Conservation (phyloP, 2,888 invertebrate species). For the Colostygia pectinataria region DNA sequence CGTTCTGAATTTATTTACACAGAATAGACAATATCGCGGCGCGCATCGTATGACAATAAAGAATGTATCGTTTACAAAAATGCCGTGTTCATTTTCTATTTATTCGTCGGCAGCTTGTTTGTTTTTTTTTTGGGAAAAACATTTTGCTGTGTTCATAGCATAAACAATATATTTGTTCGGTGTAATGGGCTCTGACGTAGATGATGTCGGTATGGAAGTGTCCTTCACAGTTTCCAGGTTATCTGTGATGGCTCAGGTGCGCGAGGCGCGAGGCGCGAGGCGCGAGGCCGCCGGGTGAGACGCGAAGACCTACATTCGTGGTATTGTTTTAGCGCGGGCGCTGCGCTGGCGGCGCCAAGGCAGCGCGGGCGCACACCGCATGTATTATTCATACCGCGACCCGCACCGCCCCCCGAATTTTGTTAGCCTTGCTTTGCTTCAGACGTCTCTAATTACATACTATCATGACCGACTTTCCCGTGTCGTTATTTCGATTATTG, state of each 20-base stretch:
- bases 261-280: slow-evolving; percentile 27
- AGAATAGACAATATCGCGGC: slow-evolving; percentile 56
- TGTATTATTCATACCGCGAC: slow-evolving; percentile 78
- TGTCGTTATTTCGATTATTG: slow-evolving; percentile 62
- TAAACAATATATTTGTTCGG: neutral
- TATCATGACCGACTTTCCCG: slow-evolving; percentile 68
- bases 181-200: slow-evolving; percentile 9
- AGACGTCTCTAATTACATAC: slow-evolving; percentile 72
- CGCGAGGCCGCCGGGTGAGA: slow-evolving; percentile 37
- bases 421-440: slow-evolving; percentile 60
- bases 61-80: slow-evolving; percentile 51
- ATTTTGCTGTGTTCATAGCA: neutral
- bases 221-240: slow-evolving; percentile 46
- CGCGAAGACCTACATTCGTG: slow-evolving; percentile 54
- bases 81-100: slow-evolving; percentile 7
- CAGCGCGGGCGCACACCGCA: slow-evolving; percentile 40
- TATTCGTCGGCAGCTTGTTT: slow-evolving; percentile 4
- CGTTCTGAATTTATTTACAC: slow-evolving; percentile 61
- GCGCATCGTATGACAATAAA: slow-evolving; percentile 56
- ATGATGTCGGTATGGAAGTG: slow-evolving; percentile 30
- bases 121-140: neutral
- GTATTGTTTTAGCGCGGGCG: slow-evolving; percentile 54
- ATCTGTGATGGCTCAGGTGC: slow-evolving; percentile 39
- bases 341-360: slow-evolving; percentile 50
- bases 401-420: slow-evolving; percentile 74